These are phyloP conservation scores for Papilio gigon DNA, from an alignment of 2,888 invertebrate genomes.

Conservation along the genomic window DNA sequence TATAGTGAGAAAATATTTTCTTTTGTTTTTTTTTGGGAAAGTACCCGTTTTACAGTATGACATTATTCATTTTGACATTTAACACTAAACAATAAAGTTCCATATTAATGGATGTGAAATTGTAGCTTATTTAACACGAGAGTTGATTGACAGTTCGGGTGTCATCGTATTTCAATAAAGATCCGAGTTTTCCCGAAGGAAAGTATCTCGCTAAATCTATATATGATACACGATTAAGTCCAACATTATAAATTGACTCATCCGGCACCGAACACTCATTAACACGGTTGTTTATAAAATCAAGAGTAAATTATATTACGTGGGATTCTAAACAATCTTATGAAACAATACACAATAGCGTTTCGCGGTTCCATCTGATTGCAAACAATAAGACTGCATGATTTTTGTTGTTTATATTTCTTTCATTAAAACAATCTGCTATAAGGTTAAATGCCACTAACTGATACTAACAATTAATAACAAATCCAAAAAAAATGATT, in stretches of 20 bases:
- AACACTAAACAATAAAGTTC: too few species aligned
- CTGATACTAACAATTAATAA: neutral
- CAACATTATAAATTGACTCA: neutral
- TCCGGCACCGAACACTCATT: neutral
- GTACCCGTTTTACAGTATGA: too few species aligned
- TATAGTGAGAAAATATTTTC: too few species aligned
- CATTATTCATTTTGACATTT: too few species aligned
- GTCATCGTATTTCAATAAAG: too few species aligned
- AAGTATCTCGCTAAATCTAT: too few species aligned
- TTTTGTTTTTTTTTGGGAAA: too few species aligned
- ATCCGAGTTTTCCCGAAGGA: too few species aligned
- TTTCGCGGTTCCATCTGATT: constrained; percentile 8
- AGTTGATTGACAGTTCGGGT: too few species aligned
- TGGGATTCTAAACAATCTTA: constrained; percentile 8
- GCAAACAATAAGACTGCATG: constrained; percentile 2
- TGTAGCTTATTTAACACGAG: too few species aligned
- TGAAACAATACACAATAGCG: constrained; percentile 11
- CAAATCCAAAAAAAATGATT: neutral
- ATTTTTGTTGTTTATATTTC: neutral
- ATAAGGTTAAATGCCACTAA: neutral
- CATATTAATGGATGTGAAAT: too few species aligned
- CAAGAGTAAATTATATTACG: constrained; percentile 1
- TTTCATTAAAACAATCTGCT: neutral
- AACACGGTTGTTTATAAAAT: constrained; percentile 4
- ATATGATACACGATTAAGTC: neutral